Evolutionary conservation across 2,113 vertebrate genomes (phyloP), one percentile per base, ranked within the genome.

Genomic region (Pluvialis apricaria): DNA sequence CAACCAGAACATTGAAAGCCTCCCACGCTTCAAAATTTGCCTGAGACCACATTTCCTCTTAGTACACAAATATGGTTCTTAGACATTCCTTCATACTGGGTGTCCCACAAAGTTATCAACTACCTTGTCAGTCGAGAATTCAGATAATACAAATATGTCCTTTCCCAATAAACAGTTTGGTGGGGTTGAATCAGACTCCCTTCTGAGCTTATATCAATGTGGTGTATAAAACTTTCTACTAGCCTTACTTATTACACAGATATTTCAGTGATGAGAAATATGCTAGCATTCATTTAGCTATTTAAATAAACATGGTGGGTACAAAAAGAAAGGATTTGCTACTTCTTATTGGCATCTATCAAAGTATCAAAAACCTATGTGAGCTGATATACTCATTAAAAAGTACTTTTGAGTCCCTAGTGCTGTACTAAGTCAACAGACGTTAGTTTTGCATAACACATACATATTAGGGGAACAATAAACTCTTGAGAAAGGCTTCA

Each of bases 11-110:
- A 55, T 7, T 42, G 13, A 60, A 86, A 76, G 11, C 20, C 5
- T 86, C 5, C 0, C 3, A 0, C 5, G 76, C 24, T 42, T 32
- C 40, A 58, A 44, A 76, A 55, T 2, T 5, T 51, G 2, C 15
- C 17, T 29, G 19, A 79, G 13, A 83, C 13, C 4, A 31, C 2
- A 4, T 58, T 78, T 87, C 7, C 13, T 54, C 70, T 66, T 36
- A 70, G 8, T n/a, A 61, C 11, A 66, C 4, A 47, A 29, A 7
- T 73, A 25, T 19, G 5, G n/a, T 40, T 75, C 34, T 31, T 28
- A 71, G 47, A 36, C 2, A 18, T 22, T 52, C 14, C 7, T n/a
- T 94, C 8, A 25, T 8, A 4, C 9, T 66, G 7, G 3, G 10
- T 52, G 6, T 24, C 49, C 49, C 22, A 13, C 49, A 13, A 51